A percentile compares a stretch with the other conserved stretches of the same genome.
These are phyloP conservation scores for Sebastes flavidus DNA, from an alignment of 2,797 vertebrate genomes.

Conservation along the genomic window DNA sequence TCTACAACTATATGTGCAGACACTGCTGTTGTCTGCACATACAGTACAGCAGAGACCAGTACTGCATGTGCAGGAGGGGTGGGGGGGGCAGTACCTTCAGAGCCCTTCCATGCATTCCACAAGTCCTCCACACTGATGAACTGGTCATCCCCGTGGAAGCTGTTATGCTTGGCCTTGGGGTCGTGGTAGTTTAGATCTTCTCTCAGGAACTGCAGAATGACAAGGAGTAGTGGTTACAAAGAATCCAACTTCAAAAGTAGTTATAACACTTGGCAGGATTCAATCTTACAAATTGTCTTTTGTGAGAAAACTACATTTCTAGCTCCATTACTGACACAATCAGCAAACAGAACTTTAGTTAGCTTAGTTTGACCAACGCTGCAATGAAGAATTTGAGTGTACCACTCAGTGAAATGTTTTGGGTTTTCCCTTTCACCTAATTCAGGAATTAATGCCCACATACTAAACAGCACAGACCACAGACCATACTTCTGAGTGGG, in stretches of 20 bases:
- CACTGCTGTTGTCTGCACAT: neutral
- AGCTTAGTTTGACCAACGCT: neutral
- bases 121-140: slow-evolving; percentile 98
- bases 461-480: neutral
- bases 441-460: neutral
- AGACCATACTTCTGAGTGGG: neutral
- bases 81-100: slow-evolving; percentile 85
- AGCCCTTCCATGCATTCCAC: slow-evolving; percentile 96
- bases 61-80: no score
- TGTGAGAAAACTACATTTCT: neutral
- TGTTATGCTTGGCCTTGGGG: slow-evolving; percentile 97
- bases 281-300: neutral
- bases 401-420: neutral
- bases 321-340: neutral
- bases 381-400: neutral
- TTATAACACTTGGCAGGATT: neutral
- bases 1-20: neutral
- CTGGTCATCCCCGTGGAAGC: slow-evolving; percentile 96
- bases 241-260: neutral
- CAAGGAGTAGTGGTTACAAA: neutral
- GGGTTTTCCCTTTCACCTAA: neutral
- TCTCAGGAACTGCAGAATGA: slow-evolving; percentile 89
- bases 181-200: slow-evolving; percentile 98
- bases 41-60: no score
- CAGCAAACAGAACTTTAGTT: neutral